A percentile compares a stretch with the other conserved stretches of the same genome.
Evolutionary conservation across 53 echinoderm and acorn worm species (phyloP).

Genomic region (Apostichopus leukothele): DNA sequence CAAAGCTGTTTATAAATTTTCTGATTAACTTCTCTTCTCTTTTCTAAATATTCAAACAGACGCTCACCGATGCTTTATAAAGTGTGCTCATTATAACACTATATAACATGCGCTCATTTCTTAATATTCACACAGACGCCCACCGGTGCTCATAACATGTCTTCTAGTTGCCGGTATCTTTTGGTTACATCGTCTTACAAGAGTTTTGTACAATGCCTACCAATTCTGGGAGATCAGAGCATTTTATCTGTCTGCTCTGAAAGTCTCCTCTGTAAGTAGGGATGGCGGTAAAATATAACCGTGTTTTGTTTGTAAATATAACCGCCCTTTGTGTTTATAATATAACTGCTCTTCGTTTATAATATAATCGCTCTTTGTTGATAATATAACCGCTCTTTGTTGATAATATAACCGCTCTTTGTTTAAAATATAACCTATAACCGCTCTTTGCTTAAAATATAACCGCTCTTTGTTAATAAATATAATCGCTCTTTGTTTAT

Average conservation of each 20-base stretch:
- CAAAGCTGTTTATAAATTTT: too few species aligned
- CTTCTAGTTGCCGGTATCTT: constrained; percentile 85
- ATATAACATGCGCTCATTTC: not conserved
- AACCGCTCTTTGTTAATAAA: too few species aligned
- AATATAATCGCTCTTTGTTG: too few species aligned
- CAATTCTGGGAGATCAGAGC: constrained; percentile 96
- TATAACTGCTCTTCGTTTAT: too few species aligned
- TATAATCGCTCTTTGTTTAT: too few species aligned
- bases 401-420: too few species aligned
- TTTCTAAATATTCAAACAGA: constrained; percentile 27
- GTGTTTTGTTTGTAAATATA: too few species aligned
- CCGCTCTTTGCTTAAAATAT: too few species aligned
- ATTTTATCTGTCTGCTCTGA: constrained; percentile 86
- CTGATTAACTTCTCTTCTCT: not conserved
- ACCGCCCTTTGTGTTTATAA: too few species aligned
- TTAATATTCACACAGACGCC: constrained; percentile 46
- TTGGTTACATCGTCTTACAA: constrained; percentile 85
- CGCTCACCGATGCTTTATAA: constrained; percentile 54
- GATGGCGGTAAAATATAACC: not conserved
- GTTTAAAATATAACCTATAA: too few species aligned
- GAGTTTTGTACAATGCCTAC: constrained; percentile 87
- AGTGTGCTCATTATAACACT: not conserved
- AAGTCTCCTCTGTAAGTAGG: constrained; percentile 81
- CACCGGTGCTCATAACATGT: constrained; percentile 71
- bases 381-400: too few species aligned